phyloP scores from a whole-genome alignment of 2,113 vertebrate genomes.

The Echinops telfairi region DNA sequence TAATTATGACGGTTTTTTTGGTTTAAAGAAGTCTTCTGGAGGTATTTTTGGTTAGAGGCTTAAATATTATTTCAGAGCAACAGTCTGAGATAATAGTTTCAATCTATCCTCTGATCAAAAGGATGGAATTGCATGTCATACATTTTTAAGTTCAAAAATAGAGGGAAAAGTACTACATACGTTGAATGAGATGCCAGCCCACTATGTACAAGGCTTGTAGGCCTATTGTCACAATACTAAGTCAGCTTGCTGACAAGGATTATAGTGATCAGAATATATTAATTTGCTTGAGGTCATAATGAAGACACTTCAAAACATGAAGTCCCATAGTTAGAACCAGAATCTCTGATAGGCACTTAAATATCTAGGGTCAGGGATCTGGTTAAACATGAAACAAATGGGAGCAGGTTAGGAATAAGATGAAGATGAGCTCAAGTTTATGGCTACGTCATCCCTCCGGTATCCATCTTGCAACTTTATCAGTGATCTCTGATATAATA shows the following conservation, averaged over 20 bases:
- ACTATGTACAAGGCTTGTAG: no score
- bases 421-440: neutral
- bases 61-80: no score
- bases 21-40: no score
- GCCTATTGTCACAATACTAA: neutral
- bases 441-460: neutral
- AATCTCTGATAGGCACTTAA: neutral
- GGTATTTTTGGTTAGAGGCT: no score
- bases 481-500: neutral
- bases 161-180: no score
- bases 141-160: no score
- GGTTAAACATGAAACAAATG: neutral
- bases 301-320: neutral
- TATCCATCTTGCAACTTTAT: neutral
- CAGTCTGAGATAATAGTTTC: no score
- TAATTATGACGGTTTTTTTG: no score
- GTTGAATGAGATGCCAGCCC: no score
- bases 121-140: no score
- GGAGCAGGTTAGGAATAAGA: accelerated
- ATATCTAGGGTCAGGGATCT: neutral
- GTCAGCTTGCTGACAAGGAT: neutral
- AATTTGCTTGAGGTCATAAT: neutral
- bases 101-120: no score
- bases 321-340: neutral
- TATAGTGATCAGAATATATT: neutral